Evolutionary conservation across 1,140 invertebrate genomes (phyloP).

Genomic region (Ostrea edulis): DNA sequence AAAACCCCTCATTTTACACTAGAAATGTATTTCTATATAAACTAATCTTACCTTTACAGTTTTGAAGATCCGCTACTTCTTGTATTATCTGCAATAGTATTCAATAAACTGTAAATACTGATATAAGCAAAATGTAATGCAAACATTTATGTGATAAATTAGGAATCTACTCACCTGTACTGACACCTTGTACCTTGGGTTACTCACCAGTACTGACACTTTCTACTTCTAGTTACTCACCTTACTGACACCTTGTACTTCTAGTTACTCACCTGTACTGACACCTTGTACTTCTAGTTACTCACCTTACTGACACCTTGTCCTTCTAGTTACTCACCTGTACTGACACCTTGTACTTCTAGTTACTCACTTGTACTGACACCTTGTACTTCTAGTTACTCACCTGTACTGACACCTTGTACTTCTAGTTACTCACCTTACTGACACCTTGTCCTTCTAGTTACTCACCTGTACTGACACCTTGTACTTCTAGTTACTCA

Average conservation of each 20-base stretch:
- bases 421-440: neutral
- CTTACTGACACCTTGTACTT: neutral
- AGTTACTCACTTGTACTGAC: neutral
- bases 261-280: neutral
- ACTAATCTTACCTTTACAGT: too few relatives aligned
- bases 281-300: neutral
- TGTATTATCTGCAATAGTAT: too few relatives aligned
- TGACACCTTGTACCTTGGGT: neutral
- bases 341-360: neutral
- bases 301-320: neutral
- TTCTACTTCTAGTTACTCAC: neutral
- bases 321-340: neutral
- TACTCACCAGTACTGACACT: neutral
- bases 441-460: neutral
- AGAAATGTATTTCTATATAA: too few relatives aligned
- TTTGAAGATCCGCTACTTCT: too few relatives aligned
- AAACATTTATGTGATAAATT: too few relatives aligned
- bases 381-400: neutral
- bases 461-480: neutral
- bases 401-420: neutral
- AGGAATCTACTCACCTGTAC: neutral
- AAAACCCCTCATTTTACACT: too few relatives aligned
- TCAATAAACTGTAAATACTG: too few relatives aligned
- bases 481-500: neutral
- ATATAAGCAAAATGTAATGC: too few relatives aligned